A percentile compares a stretch with the other conserved stretches of the same genome.
These are phyloP conservation scores for Platycnemis pennipes DNA, from an alignment of 2,888 invertebrate species.

Conservation along the genomic window DNA sequence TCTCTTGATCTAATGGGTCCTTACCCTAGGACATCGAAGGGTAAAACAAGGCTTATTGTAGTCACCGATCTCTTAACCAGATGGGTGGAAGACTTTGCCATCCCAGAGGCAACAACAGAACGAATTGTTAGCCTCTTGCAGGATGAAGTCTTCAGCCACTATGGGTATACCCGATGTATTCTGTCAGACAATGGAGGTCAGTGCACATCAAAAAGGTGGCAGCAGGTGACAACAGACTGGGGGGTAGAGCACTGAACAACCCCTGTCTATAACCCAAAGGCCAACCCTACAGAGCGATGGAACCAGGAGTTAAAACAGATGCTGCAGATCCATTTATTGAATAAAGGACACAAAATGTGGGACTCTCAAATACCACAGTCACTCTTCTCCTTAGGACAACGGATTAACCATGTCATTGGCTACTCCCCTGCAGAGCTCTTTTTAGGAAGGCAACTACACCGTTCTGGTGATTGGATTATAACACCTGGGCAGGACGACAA, in stretches of 20 bases:
- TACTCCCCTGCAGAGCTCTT: no score
- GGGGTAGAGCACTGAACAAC: not conserved
- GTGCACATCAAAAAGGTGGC: not conserved
- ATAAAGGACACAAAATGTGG: not conserved
- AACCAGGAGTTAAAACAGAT: not conserved
- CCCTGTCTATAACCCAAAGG: not conserved
- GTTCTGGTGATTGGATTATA: no score
- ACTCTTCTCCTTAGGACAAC: not conserved
- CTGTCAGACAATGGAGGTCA: constrained; percentile 18
- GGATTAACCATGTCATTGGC: not conserved
- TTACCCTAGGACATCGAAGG: not conserved
- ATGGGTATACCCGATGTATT: constrained; percentile 16
- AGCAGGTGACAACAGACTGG: not conserved
- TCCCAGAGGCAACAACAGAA: not conserved
- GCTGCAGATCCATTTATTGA: not conserved
- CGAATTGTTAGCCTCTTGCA: not conserved
- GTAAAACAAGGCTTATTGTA: not conserved
- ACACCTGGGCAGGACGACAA: no score
- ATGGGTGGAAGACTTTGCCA: not conserved
- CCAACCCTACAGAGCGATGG: not conserved
- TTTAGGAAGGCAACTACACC: no score
- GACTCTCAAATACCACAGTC: not conserved
- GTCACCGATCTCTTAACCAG: not conserved
- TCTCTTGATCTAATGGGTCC: not conserved
- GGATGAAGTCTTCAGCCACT: not conserved